Percentiles rank a stretch among this genome's conserved stretches.
Evolutionary conservation across 2,113 vertebrate species (phyloP).

Genomic region (Tyto alba): DNA sequence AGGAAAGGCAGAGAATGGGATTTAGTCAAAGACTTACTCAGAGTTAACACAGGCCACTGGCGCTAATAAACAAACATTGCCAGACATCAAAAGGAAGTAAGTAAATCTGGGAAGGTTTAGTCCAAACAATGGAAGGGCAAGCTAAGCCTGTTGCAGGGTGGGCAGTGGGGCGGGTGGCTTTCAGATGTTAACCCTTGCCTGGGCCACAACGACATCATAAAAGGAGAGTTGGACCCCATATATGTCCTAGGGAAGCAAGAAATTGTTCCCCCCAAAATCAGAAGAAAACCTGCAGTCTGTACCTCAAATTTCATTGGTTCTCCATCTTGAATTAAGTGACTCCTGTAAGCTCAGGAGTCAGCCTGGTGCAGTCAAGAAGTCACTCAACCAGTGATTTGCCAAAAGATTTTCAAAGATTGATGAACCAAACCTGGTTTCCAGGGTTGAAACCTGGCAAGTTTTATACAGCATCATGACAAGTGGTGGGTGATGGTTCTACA

Average conservation of each 20-base stretch:
- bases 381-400: neutral
- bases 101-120: slow-evolving; percentile 67
- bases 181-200: slow-evolving; percentile 64
- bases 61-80: slow-evolving; percentile 75
- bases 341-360: neutral
- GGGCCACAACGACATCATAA: neutral
- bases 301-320: neutral
- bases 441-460: neutral
- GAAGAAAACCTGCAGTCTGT: neutral
- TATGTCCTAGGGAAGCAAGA: neutral
- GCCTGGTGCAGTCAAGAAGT: neutral
- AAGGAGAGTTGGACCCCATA: neutral
- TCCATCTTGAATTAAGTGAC: neutral
- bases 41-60: slow-evolving; percentile 68
- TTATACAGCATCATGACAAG: neutral
- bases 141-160: slow-evolving; percentile 42
- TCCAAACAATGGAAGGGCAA: slow-evolving; percentile 72
- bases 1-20: slow-evolving; percentile 60
- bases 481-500: neutral
- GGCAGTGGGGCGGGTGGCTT: slow-evolving; percentile 37
- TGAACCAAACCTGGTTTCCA: neutral
- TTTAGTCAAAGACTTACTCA: slow-evolving; percentile 65
- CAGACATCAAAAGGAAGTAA: slow-evolving; percentile 75
- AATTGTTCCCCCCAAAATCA: rapidly evolving
- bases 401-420: neutral